These are phyloP conservation scores for Calephelis nemesis DNA, from an alignment of 1,140 invertebrate genomes.

Conservation along the genomic window DNA sequence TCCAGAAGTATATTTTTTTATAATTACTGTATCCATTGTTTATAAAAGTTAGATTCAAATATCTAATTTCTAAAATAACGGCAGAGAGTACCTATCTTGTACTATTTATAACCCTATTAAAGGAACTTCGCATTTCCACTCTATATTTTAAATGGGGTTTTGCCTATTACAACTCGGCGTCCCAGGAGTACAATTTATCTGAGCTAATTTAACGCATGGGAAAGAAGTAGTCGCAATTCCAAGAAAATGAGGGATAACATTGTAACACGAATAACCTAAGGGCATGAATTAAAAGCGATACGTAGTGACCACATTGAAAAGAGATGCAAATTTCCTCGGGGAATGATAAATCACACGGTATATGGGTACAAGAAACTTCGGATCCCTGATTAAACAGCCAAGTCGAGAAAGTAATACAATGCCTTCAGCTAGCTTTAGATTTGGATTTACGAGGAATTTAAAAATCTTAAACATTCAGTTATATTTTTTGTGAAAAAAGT, in stretches of 20 bases:
- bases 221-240: conserved; percentile 17
- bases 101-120: conserved; percentile 1
- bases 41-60: too few species aligned
- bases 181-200: conserved; percentile 17
- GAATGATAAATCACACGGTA: conserved; percentile 14
- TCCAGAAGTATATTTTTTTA: too few species aligned
- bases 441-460: conserved; percentile 1
- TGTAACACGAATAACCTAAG: conserved; percentile 19
- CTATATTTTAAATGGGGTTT: conserved; percentile 18
- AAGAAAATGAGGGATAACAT: conserved; percentile 12
- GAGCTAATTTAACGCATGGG: conserved; percentile 16
- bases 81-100: too few species aligned
- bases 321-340: conserved; percentile 15
- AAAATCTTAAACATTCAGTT: background rate
- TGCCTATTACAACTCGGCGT: conserved; percentile 9
- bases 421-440: background rate
- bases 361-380: conserved; percentile 15
- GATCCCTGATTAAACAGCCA: conserved; percentile 8
- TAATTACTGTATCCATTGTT: too few species aligned
- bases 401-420: conserved; percentile 3
- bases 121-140: background rate
- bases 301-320: conserved; percentile 18
- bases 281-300: conserved; percentile 17
- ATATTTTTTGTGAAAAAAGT: too few species aligned
- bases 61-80: too few species aligned